Evolutionary conservation across 2,797 vertebrate species (phyloP), one percentile per base, ranked within the genome.

Genomic region (Oophaga sylvatica): DNA sequence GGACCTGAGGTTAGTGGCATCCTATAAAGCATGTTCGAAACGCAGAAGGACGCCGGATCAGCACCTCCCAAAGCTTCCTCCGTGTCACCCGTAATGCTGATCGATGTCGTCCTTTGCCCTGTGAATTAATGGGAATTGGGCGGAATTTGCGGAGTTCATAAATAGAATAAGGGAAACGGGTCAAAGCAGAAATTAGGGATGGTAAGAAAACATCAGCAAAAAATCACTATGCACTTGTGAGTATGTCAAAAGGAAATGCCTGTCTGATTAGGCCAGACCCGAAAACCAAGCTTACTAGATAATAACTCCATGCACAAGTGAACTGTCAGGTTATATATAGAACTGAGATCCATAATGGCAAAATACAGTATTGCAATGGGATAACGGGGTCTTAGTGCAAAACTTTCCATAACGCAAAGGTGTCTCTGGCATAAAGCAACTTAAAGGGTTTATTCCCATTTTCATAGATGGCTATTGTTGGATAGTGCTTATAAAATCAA

Each of bases 91-190:
- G 75, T 29, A 59, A 59, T 59, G n/a, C 76, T 79, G 76, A 59
- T 31, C 48, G 56, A 59, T 79, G 76, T 79, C 31, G 75, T 56
- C 45, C 75, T 77, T 56, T 77, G 48, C 53, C 76, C 76, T 59
- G 59, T 29, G 8, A 57, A 31, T 80, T 80, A 31, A 62, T 80
- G 29, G 57, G 77, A 80, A 80, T 80, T 59, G 35, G 10, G 15
- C n/a, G 7, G n/a, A 57, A 57, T 41, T 31, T 68, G 31, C 12
- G 31, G 31, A 35, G 29, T 35, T 71, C 17, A 71, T 71, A 71
- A 71, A 71, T 71, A 71, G 31, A 71, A 41, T 35, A 20, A 71
- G 17, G 68, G 15, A 41, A 71, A 41, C 3, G 12, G 68, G 29
- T 71, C 68, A 71, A 41, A 71, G 20, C 31, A 35, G 68, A 35